Conservation (phyloP, 2,888 invertebrate species). For the Malachius bipustulatus region DNA sequence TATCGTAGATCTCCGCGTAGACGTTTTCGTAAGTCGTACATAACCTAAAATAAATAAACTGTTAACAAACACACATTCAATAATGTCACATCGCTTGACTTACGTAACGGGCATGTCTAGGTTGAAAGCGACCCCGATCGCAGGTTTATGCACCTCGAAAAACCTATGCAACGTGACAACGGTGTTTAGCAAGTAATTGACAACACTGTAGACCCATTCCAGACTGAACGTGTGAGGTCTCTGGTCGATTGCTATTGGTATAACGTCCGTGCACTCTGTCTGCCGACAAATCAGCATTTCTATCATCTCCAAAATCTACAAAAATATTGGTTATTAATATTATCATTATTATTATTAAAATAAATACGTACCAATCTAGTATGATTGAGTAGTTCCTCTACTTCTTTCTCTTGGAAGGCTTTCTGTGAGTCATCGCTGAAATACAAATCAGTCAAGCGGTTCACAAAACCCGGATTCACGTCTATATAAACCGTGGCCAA, state of each 20-base stretch:
- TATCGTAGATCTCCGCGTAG: slow-evolving; percentile 57
- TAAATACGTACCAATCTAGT: slow-evolving; percentile 25
- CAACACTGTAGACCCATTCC: slow-evolving; percentile 31
- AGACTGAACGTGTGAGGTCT: slow-evolving; percentile 29
- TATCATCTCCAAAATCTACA: slow-evolving; percentile 30
- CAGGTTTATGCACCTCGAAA: slow-evolving; percentile 26
- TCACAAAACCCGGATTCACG: slow-evolving; percentile 26
- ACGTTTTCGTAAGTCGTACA: slow-evolving; percentile 65
- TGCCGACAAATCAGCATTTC: slow-evolving; percentile 29
- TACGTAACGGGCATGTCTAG: slow-evolving; percentile 34
- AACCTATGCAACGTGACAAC: slow-evolving; percentile 26
- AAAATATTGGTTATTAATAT: slow-evolving; percentile 6
- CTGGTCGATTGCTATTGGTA: slow-evolving; percentile 27
- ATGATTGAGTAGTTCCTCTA: slow-evolving; percentile 28
- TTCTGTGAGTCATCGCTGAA: slow-evolving; percentile 24
- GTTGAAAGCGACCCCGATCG: slow-evolving; percentile 24
- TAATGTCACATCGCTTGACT: slow-evolving; percentile 6
- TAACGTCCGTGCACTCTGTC: slow-evolving; percentile 24
- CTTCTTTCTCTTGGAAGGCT: slow-evolving; percentile 27
- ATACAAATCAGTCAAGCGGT: slow-evolving; percentile 26
- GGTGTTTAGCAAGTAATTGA: slow-evolving; percentile 28
- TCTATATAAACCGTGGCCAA: slow-evolving; percentile 28
- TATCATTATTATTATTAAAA: background rate
- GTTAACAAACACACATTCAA: background rate
- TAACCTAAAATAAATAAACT: slow-evolving; percentile 44